Base-by-base conservation (phyloP, 2,797 vertebrate species). In the Chromis chromis region DNA sequence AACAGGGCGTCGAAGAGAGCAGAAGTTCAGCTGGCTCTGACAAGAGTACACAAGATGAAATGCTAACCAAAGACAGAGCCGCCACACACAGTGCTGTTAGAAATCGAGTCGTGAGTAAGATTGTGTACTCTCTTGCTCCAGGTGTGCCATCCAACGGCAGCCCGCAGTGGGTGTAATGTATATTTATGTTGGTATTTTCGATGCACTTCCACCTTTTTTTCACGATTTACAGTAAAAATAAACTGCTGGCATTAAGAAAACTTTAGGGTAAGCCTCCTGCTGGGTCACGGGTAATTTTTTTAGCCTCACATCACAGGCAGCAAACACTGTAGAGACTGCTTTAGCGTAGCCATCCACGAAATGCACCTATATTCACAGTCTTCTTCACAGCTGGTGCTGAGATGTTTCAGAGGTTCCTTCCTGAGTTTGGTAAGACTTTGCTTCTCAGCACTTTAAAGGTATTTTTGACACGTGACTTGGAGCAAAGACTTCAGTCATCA, bases 141-240 rank as follows among this genome's bases (percentile, higher is more conserved):
- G 90, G 79, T 33, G 68, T 76, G 60, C 60, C 48, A 0, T 55
- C 80, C 65, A 85, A 89, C 65, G 70, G 65, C 33, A 93, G 85
- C 70, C 86, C 92, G 50, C 92, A 94, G 42, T 98, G 97, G 97
- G 96, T 98, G 7, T 98, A 92, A 94, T 65, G 13, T 52, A 40
- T 75, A 24, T 49, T 74, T 70, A 63, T 25, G 31, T 12, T 58
- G 2, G 62, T 66, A 8, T 46, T 46, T 46, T 6, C 19, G 24
- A 65, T 61, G 21, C 53, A 22, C 16, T 54, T 21, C 24, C 31
- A 56, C 66, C 31, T 33, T 33, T 68, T 60, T 76, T 31, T 36
- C 19, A 28, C 0, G 0, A 55, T 65, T 72, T 61, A 57, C 72
- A 67, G 52, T 71, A 72, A 48, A 74, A 46, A 65, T 14, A 0